These are phyloP conservation scores for Pelobates cultripes DNA, from an alignment of 2,797 vertebrate genomes.

Conservation along the genomic window DNA sequence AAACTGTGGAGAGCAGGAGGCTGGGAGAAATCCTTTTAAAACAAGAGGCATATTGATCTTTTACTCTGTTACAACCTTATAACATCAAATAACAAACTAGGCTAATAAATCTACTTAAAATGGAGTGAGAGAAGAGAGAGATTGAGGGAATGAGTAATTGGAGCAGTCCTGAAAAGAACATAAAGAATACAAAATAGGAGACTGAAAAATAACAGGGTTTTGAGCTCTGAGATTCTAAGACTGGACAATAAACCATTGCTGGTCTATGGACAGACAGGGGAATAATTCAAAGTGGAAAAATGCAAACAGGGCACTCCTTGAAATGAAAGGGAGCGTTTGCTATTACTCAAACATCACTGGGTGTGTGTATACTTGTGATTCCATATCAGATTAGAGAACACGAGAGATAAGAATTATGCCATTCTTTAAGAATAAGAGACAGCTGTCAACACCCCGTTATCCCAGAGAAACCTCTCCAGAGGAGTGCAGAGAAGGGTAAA, in stretches of 20 bases:
- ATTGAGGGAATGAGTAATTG: not conserved
- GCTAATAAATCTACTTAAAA: constrained; percentile 18
- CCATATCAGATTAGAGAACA: not conserved
- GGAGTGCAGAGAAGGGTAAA: no score
- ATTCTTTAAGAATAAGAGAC: not conserved
- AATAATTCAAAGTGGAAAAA: constrained; percentile 28
- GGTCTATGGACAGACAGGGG: not conserved
- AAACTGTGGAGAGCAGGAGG: not conserved
- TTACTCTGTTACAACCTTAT: constrained; percentile 20
- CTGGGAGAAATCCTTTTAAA: not conserved
- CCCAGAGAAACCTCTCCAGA: no score
- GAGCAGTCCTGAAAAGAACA: not conserved
- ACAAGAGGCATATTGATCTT: constrained; percentile 37
- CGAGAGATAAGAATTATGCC: not conserved
- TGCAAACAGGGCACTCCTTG: constrained; percentile 42
- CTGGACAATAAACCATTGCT: constrained; percentile 10
- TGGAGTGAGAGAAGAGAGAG: not conserved
- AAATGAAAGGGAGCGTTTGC: constrained; percentile 15
- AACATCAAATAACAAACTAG: constrained; percentile 28
- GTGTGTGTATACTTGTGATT: constrained; percentile 13
- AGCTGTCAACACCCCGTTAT: no score
- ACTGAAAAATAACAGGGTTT: not conserved
- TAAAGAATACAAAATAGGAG: not conserved
- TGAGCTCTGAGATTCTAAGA: not conserved
- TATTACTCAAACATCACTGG: constrained; percentile 30